phyloP scores from a whole-genome alignment of 2,888 invertebrate genomes.

The Morpho helenor region DNA sequence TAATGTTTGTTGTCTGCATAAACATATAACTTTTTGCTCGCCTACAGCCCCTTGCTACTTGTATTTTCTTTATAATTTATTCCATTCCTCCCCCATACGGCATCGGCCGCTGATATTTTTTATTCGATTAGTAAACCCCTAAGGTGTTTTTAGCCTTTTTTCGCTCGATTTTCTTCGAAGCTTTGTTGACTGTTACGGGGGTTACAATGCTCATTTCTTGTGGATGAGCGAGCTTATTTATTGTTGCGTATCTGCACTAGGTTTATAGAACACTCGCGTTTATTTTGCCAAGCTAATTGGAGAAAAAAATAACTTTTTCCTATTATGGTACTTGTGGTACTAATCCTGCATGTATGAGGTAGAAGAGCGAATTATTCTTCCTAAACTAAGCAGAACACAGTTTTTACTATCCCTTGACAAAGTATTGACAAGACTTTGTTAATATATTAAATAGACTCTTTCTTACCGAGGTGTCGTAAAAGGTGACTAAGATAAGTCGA shows the following conservation, averaged over 20 bases:
- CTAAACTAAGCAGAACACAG: too few relatives aligned
- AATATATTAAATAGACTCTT: too few relatives aligned
- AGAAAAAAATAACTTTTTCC: too few relatives aligned
- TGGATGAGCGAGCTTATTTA: conserved; percentile 75
- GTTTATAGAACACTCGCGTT: not conserved
- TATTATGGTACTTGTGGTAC: too few relatives aligned
- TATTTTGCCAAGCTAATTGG: too few relatives aligned
- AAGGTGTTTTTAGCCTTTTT: conserved; percentile 81
- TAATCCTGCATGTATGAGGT: too few relatives aligned
- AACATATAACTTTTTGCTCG: conserved; percentile 60
- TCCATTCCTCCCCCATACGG: conserved; percentile 76
- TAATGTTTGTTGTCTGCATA: conserved; percentile 43
- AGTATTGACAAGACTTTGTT: too few relatives aligned
- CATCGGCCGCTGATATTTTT: conserved; percentile 80
- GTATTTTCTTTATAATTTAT: conserved; percentile 79
- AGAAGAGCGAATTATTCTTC: too few relatives aligned
- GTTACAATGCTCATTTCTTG: conserved; percentile 75
- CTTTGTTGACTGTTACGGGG: conserved; percentile 77
- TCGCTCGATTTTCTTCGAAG: conserved; percentile 80
- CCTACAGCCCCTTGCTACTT: conserved; percentile 72
- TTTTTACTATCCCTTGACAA: too few relatives aligned
- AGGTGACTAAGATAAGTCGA: too few relatives aligned
- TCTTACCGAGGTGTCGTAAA: too few relatives aligned
- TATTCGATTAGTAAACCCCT: conserved; percentile 81
- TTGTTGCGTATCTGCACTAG: conserved; percentile 29